A percentile compares a stretch with the other conserved stretches of the same genome.
Evolutionary conservation across 2,113 vertebrate species (phyloP).

Genomic region (Hyperopisus bebe): DNA sequence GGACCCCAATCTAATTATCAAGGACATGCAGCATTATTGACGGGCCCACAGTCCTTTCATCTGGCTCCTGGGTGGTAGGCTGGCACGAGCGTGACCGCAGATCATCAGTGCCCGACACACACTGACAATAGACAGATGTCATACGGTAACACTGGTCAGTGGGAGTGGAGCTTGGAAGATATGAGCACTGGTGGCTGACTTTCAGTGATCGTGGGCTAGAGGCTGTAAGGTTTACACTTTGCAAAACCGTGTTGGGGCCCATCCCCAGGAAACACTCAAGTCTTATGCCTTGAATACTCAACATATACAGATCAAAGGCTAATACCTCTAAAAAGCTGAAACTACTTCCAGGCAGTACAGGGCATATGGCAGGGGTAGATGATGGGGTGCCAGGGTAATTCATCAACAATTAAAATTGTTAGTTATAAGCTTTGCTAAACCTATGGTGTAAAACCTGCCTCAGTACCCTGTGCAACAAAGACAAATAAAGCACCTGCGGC

Average conservation of each 20-base stretch:
- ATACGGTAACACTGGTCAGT: neutral
- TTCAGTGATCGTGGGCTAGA: neutral
- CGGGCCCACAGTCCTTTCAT: constrained; percentile 43
- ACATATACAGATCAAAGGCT: neutral
- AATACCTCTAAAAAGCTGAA: neutral
- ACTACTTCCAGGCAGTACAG: neutral
- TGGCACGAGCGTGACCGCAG: neutral
- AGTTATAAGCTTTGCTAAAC: neutral
- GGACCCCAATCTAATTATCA: neutral
- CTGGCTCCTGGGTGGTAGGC: constrained; percentile 17
- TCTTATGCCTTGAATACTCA: neutral
- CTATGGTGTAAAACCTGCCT: neutral
- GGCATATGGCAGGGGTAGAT: neutral
- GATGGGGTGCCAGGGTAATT: neutral
- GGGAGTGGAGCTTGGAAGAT: neutral
- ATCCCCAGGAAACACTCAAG: neutral
- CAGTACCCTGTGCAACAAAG: neutral
- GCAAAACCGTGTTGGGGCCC: neutral
- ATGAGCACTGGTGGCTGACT: neutral
- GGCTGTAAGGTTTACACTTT: neutral
- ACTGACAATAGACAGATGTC: constrained; percentile 5
- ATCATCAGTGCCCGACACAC: constrained; percentile 12
- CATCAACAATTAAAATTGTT: neutral
- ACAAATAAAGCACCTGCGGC: neutral
- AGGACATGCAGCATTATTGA: constrained; percentile 38